Base-by-base conservation (phyloP, 2,113 vertebrate genomes). In the Bubo blakistoni region DNA sequence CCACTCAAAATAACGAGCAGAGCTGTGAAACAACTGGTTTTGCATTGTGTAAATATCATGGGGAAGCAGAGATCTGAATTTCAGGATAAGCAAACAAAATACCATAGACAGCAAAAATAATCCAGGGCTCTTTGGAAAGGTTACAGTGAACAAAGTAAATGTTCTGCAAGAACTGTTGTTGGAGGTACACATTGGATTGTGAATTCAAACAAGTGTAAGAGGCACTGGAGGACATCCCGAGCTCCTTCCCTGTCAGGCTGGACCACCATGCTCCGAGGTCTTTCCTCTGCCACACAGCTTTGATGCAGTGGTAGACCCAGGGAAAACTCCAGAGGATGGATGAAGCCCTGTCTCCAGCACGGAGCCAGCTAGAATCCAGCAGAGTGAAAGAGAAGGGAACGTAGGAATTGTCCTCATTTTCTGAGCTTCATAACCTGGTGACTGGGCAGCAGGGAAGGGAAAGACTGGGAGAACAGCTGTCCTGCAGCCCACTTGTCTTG, bases 91-190 rank as follows among this genome's bases (percentile, higher is more conserved):
- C 89, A 90, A 96, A 95, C 58, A 54, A n/a, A 62, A n/a, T 10
- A 69, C 36, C 66, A 7, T 21, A 61, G 94, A 11, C 36, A 46
- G 70, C 38, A 74, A 89, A 80, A 95, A 94, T 87, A 69, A 93
- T 67, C 13, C 59, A 29, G 32, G 81, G 84, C 58, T 87, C 86
- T 77, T 40, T 44, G 67, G 91, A 95, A 97, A 97, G 96, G 94
- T 97, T 96, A 96, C 89, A 77, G n/a, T 13, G 86, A 83, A 18
- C 78, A 94, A 86, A 86, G 94, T 86, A 95, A 97, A 97, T 95
- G 91, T 91, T 94, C 70, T 8, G 30, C 0, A 3, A 58, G 92
- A 65, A 13, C 9, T 44, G 54, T 4, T 7, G 6, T 15, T 81
- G 89, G 57, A 94, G 69, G 55, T 65, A 24, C 9, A 16, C 81